Base-by-base conservation (phyloP, 1,140 invertebrate genomes). In the Drosophila ananassae region DNA sequence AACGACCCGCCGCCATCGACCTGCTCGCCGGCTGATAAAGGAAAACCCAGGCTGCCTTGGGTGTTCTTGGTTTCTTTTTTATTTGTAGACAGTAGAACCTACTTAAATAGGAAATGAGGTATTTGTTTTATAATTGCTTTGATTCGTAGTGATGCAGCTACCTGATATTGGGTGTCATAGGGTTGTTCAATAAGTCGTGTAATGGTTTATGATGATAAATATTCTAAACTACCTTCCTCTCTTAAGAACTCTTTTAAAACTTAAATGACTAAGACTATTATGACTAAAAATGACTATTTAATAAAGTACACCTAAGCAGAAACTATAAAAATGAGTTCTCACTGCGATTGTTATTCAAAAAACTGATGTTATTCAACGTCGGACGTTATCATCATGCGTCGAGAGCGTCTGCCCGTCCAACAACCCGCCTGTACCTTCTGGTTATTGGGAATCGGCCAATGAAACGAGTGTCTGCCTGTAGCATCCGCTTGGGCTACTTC, bases 11-110 rank as follows among this genome's bases (percentile, higher is more conserved):
- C 66, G 58, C 24, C 56, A 60, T 13, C 60, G 56, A 41, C 60
- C 69, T 57, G 67, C 61, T 56, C 46, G 59, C 47, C 34, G 73
- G 48, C 61, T 87, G 82, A 87, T 85, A 87, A 75, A 58, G 64
- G 32, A 66, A 85, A 85, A 67, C 30, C 51, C 60, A 22, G 47
- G 61, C 47, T 79, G 71, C 32, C 71, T 41, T 44, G 30, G 47
- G 44, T 57, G 55, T 13, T 7, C 55, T 48, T 9, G 34, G 30
- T 41, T 55, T 53, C 32, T 56, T 44, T 39, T 46, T 53, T 46
- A 50, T 47, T 51, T 17, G 24, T 46, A 2, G 46, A 74, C 72
- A 75, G 72, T 75, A 12, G 28, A 34, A 34, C 53, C 60, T 75
- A 3, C 24, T 21, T 1, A 30, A 5, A 44, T 13, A 7, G 17